Evolutionary conservation across 2,888 invertebrate species (phyloP).

Genomic region (Lacanobia wlatinum): DNA sequence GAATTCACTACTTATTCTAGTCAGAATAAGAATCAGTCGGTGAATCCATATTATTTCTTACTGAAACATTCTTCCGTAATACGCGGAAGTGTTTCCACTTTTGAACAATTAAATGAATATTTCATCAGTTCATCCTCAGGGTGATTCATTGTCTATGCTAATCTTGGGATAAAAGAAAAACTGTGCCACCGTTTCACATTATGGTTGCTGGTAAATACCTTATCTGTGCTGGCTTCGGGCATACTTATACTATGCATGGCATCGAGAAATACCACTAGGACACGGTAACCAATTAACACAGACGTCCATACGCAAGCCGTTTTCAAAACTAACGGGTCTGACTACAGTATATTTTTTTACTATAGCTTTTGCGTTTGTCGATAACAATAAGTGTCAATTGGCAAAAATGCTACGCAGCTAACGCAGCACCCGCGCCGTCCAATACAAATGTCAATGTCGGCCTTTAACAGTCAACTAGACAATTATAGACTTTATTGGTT

Average conservation of each 20-base stretch:
- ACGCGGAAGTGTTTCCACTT: constrained; percentile 18
- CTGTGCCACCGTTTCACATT: background rate
- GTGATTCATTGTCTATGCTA: constrained; percentile 23
- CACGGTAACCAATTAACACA: background rate
- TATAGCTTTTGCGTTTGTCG: constrained; percentile 4
- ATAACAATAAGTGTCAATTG: constrained; percentile 20
- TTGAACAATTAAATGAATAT: constrained; percentile 48
- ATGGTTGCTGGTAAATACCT: background rate
- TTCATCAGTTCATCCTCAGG: constrained; percentile 26
- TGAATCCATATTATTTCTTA: background rate
- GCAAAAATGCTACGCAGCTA: constrained; percentile 17
- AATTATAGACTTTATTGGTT: constrained; percentile 1
- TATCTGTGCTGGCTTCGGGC: too few species aligned
- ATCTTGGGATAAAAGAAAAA: constrained; percentile 24
- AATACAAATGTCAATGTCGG: constrained; percentile 9
- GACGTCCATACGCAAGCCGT: background rate
- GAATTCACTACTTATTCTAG: constrained; percentile 1
- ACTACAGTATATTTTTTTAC: background rate
- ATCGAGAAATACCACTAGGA: background rate
- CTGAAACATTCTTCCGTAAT: constrained; percentile 11
- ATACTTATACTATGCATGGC: too few species aligned
- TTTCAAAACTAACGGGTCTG: constrained; percentile 1
- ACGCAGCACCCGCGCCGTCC: background rate
- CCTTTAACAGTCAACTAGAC: background rate
- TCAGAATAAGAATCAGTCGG: too few species aligned